These are phyloP conservation scores for Rugalucina vietnamica DNA, from an alignment of 2,888 invertebrate genomes.

Conservation along the genomic window DNA sequence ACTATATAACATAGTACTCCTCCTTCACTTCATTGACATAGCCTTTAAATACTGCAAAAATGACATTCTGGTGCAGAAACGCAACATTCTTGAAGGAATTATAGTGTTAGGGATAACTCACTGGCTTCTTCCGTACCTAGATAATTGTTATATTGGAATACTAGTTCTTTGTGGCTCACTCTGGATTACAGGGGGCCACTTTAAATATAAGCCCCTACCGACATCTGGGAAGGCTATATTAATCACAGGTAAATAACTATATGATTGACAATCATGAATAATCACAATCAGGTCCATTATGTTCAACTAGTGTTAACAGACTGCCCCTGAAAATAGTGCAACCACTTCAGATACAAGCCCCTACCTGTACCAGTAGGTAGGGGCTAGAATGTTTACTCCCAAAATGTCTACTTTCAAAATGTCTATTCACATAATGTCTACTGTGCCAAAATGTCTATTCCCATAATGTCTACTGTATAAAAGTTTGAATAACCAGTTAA, in stretches of 20 bases:
- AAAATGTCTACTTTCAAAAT: too few relatives aligned
- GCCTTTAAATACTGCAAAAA: background rate
- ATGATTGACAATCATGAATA: background rate
- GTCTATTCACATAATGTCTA: too few relatives aligned
- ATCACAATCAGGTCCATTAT: too few relatives aligned
- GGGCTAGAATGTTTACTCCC: too few relatives aligned
- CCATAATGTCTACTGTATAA: too few relatives aligned
- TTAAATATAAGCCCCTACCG: constrained; percentile 46
- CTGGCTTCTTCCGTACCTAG: background rate
- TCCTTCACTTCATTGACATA: background rate
- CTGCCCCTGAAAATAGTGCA: too few relatives aligned
- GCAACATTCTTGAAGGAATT: background rate
- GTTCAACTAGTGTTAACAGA: too few relatives aligned
- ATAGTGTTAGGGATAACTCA: background rate
- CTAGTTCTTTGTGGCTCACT: constrained; percentile 14
- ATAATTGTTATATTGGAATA: constrained; percentile 13
- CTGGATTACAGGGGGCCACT: background rate
- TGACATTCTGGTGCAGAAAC: background rate
- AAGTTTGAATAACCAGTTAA: too few relatives aligned
- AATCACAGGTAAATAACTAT: constrained; percentile 73
- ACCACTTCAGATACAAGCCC: too few relatives aligned
- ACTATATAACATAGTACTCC: background rate
- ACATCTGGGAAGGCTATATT: constrained; percentile 68
- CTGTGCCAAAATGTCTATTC: too few relatives aligned
- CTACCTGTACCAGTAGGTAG: too few relatives aligned